A percentile compares a stretch with the other conserved stretches of the same genome.
Conservation (phyloP, 2,888 invertebrate genomes). For the Ennomos erosarius region DNA sequence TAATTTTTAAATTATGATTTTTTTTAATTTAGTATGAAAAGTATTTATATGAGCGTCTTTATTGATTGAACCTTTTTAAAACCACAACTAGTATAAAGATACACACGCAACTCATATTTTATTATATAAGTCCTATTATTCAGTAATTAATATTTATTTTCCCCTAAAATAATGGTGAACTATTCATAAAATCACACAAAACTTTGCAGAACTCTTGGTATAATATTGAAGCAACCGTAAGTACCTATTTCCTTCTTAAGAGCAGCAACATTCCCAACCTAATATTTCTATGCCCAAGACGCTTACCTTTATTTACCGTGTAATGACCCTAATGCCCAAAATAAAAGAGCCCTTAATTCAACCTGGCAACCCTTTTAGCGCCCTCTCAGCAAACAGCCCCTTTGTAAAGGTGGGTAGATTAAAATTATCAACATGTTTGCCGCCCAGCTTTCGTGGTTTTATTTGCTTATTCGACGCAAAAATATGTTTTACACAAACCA, state of each 20-base stretch:
- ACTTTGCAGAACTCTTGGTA: too few relatives aligned
- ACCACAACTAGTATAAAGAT: too few relatives aligned
- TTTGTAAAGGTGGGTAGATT: conserved; percentile 59
- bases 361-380: conserved; percentile 64
- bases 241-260: conserved; percentile 18
- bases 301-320: conserved; percentile 34
- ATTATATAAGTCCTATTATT: too few relatives aligned
- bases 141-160: too few relatives aligned
- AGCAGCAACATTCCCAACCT: conserved; percentile 16
- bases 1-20: too few relatives aligned
- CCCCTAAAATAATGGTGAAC: too few relatives aligned
- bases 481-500: conserved; percentile 36
- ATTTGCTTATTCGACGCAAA: conserved; percentile 52
- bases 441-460: conserved; percentile 51
- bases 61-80: too few relatives aligned
- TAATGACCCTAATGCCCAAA: conserved; percentile 43
- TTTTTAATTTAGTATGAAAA: too few relatives aligned
- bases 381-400: conserved; percentile 55
- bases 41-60: too few relatives aligned
- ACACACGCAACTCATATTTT: too few relatives aligned
- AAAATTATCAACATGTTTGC: conserved; percentile 65
- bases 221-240: neutral
- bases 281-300: conserved; percentile 26
- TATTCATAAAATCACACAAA: too few relatives aligned
- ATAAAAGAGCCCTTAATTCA: conserved; percentile 60